phyloP scores from a whole-genome alignment of 2,888 invertebrate genomes.

The Cantharis flavilabris region DNA sequence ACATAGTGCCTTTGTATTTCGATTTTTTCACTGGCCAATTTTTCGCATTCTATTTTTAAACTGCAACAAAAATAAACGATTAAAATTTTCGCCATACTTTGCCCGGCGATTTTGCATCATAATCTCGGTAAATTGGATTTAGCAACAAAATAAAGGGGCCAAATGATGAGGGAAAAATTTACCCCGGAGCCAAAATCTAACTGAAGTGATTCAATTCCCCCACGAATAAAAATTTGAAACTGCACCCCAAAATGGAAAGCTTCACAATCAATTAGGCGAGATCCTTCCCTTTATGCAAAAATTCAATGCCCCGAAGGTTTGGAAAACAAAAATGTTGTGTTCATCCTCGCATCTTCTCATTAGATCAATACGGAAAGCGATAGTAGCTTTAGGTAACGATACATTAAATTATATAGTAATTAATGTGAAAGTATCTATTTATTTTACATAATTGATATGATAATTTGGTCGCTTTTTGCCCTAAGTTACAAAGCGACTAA shows the following conservation, averaged over 20 bases:
- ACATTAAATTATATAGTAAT: constrained; percentile 4
- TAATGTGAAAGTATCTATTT: constrained; percentile 18
- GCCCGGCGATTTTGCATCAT: not conserved
- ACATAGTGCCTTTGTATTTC: constrained; percentile 99
- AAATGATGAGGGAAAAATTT: not conserved
- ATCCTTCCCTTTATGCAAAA: not conserved
- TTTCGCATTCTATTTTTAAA: constrained; percentile 96
- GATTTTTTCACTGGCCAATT: constrained; percentile 95
- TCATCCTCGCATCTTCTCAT: not conserved
- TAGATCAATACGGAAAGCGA: constrained; percentile 8
- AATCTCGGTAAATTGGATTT: not conserved
- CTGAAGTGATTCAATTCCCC: not conserved
- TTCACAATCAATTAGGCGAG: not conserved
- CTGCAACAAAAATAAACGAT: constrained; percentile 63
- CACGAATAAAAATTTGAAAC: not conserved
- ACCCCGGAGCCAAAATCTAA: not conserved
- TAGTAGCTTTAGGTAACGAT: not conserved
- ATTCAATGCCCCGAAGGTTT: not conserved
- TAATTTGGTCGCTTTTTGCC: constrained; percentile 21
- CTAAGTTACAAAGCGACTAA: constrained; percentile 17
- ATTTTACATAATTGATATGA: constrained; percentile 20
- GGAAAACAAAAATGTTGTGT: not conserved
- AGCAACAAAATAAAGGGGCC: not conserved
- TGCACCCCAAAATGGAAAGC: not conserved
- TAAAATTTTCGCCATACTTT: not conserved